These are phyloP conservation scores for Acleris laterana DNA, from an alignment of 2,888 invertebrate genomes.

Conservation along the genomic window DNA sequence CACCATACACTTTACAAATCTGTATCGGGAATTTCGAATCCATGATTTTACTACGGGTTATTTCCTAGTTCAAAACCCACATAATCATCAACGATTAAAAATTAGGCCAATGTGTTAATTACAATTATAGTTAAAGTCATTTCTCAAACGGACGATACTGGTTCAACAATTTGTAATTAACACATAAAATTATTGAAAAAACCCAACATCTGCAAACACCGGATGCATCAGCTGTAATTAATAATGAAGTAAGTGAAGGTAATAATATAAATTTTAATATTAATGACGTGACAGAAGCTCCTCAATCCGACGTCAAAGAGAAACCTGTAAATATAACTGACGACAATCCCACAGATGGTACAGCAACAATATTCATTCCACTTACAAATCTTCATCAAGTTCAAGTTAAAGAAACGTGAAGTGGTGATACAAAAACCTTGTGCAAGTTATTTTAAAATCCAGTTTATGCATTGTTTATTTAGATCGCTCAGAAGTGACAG, in stretches of 20 bases:
- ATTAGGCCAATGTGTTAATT: constrained; percentile 36
- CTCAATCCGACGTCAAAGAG: constrained; percentile 75
- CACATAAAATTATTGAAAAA: constrained; percentile 55
- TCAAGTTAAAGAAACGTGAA: constrained; percentile 73
- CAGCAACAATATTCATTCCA: constrained; percentile 80
- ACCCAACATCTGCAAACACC: constrained; percentile 78
- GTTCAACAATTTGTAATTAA: constrained; percentile 37
- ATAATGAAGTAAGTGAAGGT: constrained; percentile 67
- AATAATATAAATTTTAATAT: constrained; percentile 58
- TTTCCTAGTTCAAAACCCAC: constrained; percentile 36
- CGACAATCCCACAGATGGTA: constrained; percentile 63
- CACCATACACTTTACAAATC: constrained; percentile 26
- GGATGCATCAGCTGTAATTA: constrained; percentile 80
- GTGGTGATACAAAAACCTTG: constrained; percentile 77
- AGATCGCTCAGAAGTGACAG: constrained; percentile 59
- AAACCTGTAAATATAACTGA: constrained; percentile 75
- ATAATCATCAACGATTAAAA: constrained; percentile 20
- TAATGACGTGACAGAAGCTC: constrained; percentile 80
- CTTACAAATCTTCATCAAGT: constrained; percentile 79
- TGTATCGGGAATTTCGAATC: constrained; percentile 25
- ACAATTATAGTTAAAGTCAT: constrained; percentile 29
- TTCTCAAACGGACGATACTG: constrained; percentile 25
- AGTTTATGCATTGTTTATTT: constrained; percentile 74
- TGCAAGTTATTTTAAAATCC: constrained; percentile 75
- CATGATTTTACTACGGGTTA: constrained; percentile 34